Conservation (phyloP, 2,113 vertebrate genomes). For the Stegastes partitus region DNA sequence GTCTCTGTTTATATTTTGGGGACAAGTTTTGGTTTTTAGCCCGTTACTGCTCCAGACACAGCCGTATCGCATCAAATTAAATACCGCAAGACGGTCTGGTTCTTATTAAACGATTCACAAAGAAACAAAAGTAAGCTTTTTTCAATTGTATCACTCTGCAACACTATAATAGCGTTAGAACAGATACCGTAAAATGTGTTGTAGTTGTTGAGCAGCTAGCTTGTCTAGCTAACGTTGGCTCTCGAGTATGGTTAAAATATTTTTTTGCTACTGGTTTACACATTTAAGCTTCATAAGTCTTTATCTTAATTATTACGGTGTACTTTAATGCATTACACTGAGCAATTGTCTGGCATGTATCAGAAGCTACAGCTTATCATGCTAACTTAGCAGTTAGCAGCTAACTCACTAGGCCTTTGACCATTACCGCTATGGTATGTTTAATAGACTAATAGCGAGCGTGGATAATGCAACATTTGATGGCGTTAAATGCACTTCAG, state of each 20-base stretch:
- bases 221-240: not conserved
- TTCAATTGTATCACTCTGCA: not conserved
- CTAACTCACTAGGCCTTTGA: conserved; percentile 21
- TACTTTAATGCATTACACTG: rapidly evolving
- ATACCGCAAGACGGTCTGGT: conserved; percentile 28
- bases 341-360: not conserved
- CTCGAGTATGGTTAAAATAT: not conserved
- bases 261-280: rapidly evolving
- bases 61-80: not conserved
- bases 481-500: too few species aligned
- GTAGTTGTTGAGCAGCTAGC: conserved; percentile 15
- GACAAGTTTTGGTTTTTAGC: conserved; percentile 45
- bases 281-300: rapidly evolving
- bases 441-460: not conserved
- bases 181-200: not conserved
- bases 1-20: conserved; percentile 61
- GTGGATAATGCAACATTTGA: not conserved
- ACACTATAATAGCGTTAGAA: not conserved
- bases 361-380: not conserved
- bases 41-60: not conserved
- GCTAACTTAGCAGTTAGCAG: conserved; percentile 45
- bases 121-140: conserved; percentile 73
- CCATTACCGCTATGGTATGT: not conserved
- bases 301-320: rapidly evolving
- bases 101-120: conserved; percentile 47